Evolutionary conservation across 2,888 invertebrate genomes (phyloP).

Genomic region (Elegia similella): DNA sequence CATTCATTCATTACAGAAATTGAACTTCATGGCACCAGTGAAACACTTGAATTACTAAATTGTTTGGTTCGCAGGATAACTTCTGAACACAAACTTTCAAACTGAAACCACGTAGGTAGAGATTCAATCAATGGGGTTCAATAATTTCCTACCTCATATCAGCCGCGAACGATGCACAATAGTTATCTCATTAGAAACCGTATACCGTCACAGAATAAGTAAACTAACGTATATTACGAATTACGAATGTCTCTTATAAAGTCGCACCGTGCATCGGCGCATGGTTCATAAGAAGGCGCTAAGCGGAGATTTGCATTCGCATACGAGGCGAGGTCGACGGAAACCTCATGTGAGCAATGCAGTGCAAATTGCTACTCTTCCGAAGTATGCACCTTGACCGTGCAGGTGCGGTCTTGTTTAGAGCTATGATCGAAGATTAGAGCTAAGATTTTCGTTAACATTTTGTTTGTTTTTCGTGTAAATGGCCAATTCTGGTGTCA

Average conservation of each 20-base stretch:
- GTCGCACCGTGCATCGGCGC: neutral
- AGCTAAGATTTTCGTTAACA: neutral
- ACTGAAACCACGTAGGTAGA: neutral
- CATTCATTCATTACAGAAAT: neutral
- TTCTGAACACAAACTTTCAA: neutral
- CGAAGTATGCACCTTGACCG: conserved; percentile 17
- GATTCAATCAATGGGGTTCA: too few relatives aligned
- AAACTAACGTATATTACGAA: neutral
- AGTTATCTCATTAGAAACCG: too few relatives aligned
- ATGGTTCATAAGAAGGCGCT: conserved; percentile 28
- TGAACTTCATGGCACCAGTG: neutral
- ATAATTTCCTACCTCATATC: too few relatives aligned
- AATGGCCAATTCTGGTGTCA: too few relatives aligned
- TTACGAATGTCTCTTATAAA: neutral
- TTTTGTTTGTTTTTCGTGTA: too few relatives aligned
- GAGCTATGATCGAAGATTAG: too few relatives aligned
- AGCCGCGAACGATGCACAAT: too few relatives aligned
- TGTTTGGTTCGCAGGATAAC: neutral
- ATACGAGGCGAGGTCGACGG: conserved; percentile 46
- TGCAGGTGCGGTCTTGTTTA: neutral
- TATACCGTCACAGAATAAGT: too few relatives aligned
- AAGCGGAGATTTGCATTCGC: conserved; percentile 46
- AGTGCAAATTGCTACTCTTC: conserved; percentile 30
- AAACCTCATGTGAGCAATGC: conserved; percentile 52
- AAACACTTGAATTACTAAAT: neutral